These are phyloP conservation scores for Melinopterus prodromus DNA, from an alignment of 2,888 invertebrate genomes.

Conservation along the genomic window DNA sequence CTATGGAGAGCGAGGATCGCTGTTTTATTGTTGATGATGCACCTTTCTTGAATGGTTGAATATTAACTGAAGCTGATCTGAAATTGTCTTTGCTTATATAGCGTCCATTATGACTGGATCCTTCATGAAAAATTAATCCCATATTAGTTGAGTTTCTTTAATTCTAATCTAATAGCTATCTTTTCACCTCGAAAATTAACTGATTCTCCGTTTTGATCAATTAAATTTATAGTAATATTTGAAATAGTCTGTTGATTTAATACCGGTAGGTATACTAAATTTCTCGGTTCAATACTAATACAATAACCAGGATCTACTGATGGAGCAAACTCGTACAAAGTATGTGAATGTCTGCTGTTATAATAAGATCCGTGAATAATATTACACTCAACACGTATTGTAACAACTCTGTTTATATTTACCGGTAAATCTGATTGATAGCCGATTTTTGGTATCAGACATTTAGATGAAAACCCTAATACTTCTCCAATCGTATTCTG, in stretches of 20 bases:
- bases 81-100: not conserved
- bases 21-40: not conserved
- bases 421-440: conserved; percentile 36
- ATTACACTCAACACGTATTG: conserved; percentile 48
- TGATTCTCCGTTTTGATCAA: conserved; percentile 44
- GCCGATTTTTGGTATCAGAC: conserved; percentile 25
- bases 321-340: conserved; percentile 49
- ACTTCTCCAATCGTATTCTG: conserved; percentile 27
- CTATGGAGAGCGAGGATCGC: not conserved
- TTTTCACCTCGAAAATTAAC: conserved; percentile 46
- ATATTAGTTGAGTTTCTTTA: conserved; percentile 41
- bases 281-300: conserved; percentile 51
- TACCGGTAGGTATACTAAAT: conserved; percentile 41
- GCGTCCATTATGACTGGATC: conserved; percentile 7
- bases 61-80: not conserved
- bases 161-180: conserved; percentile 43
- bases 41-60: not conserved
- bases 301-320: conserved; percentile 52
- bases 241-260: conserved; percentile 15
- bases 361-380: conserved; percentile 48
- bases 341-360: conserved; percentile 45
- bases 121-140: not conserved
- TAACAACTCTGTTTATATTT: conserved; percentile 36
- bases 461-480: conserved; percentile 30
- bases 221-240: conserved; percentile 31